Evolutionary conservation across 2,888 invertebrate species (phyloP), one percentile per base, ranked within the genome.

Genomic region (Vanessa cardui): DNA sequence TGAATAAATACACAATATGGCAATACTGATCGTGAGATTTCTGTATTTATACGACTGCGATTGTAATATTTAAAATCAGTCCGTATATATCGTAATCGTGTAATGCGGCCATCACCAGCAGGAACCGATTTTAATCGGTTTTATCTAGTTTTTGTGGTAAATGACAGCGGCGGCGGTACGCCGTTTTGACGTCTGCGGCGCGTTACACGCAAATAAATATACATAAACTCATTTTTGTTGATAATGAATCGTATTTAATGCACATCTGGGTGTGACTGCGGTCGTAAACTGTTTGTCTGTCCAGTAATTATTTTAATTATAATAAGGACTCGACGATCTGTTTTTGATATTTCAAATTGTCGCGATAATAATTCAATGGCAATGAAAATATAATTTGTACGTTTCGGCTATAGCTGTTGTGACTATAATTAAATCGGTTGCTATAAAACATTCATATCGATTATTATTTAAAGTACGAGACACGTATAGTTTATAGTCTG

Each of bases 151-250:
- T 89, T 88, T 89, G 90, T 81, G 90, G 89, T 84, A 82, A 78
- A 76, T 84, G 86, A 85, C 85, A 72, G 77, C 79, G 78, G 72
- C 74, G 76, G 80, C 76, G 78, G 75, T 77, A 72, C 76, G 80
- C 83, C 86, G 88, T 83, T 83, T 81, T 89, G 91, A 90, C 90
- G 81, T 82, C 76, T 84, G 88, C 77, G 88, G 81, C 77, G 74
- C 78, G 71, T 70, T 68, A 66, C 73, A 76, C 74, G 76, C 83
- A 84, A 85, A 89, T 88, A 89, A 90, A 91, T 89, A 88, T 86
- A 88, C 86, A 88, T 87, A 88, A 85, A 78, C 86, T 86, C 87
- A 90, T 92, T 92, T 92, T 92, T 92, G 90, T 83, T 91, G 86
- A 90, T 92, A 91, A 92, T 90, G 89, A 90, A 88, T 89, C 83